Base-by-base conservation (phyloP, 2,888 invertebrate species). In the Cataglyphis livida region DNA sequence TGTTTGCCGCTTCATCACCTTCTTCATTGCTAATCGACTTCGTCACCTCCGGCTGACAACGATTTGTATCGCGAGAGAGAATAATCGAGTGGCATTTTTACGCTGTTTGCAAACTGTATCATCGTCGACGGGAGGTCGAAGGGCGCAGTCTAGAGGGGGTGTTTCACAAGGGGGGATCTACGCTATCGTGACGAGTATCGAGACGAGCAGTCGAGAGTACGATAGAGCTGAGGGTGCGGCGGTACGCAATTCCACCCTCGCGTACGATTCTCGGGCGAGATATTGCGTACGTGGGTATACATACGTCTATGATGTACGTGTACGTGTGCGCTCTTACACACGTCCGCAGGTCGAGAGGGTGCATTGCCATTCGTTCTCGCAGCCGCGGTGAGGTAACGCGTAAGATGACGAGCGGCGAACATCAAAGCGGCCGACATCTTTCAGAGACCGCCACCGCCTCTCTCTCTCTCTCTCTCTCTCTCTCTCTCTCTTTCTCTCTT, bases 51-150 rank as follows among this genome's bases (percentile, higher is more conserved):
- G 35, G 82, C 76, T 75, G 78, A 59, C 59, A 87, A 65, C 84
- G 78, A 86, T 76, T 84, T 81, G 78, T 62, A 71, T 81, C 81
- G 70, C 79, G 78, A 83, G 65, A 81, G 73, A 83, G 81, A 84
- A 90, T 90, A 88, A 92, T 92, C 90, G 92, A 93, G 92, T 92
- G 92, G 91, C 89, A 91, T 92, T 92, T 93, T 93, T 90, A 88
- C 89, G 90, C 90, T 92, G 90, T 93, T 92, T 93, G 90, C 92
- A 91, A 92, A 92, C 90, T 91, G 88, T 91, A 89, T 91, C 90
- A 89, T 91, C 90, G 87, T 75, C 88, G 85, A 81, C 81, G 86
- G 85, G 88, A 84, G 82, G 83, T 87, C 84, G 54, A 83, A 85
- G 76, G 48, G 78, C 71, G 73, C 65, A 64, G 28, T 59, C 57